Evolutionary conservation across 2,888 invertebrate species (phyloP), one percentile per base, ranked within the genome.

Genomic region (Lapara coniferarum): DNA sequence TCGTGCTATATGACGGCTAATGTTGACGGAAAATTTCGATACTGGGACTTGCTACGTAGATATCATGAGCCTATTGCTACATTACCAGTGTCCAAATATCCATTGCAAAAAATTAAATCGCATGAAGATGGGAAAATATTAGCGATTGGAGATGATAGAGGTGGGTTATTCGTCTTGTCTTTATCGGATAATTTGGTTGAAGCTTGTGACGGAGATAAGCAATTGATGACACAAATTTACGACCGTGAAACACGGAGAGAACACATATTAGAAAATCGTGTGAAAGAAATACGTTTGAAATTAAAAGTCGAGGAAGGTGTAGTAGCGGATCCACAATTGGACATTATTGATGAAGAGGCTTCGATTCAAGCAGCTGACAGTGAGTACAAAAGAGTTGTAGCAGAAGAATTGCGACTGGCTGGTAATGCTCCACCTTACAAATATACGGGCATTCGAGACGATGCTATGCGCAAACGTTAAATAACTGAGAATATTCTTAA

Each of bases 191-290:
- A 95, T 72, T 94, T 97, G 81, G 94, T 95, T 14, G 85, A 89
- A 59, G 95, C 96, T 73, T 95, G 95, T 30, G 95, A 95, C 73
- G 95, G 95, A 77, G 97, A 97, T 81, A 97, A 97, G 79, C 92
- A 94, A 14, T 81, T 96, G 2, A 92, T 97, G 77, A 76, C 85
- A 7, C 83, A 97, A 96, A 96, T 96, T 93, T 95, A 97, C 82
- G 98, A 98, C 74, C 94, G 98, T 66, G 98, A 98, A 90, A 96
- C 96, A 68, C 95, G 96, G 66, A 94, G 98, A 68, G 98, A 98
- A 84, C 97, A 97, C 88, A 98, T 98, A 73, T 92, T 98, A 72
- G 98, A 98, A 85, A 96, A 96, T 0, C 95, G 97, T 78, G 96
- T 97, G 71, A 95, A 98, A 77, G 98, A 98, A 89, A 95, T 97